phyloP scores from a whole-genome alignment of 2,888 invertebrate genomes.

The Leptopilina myrica region DNA sequence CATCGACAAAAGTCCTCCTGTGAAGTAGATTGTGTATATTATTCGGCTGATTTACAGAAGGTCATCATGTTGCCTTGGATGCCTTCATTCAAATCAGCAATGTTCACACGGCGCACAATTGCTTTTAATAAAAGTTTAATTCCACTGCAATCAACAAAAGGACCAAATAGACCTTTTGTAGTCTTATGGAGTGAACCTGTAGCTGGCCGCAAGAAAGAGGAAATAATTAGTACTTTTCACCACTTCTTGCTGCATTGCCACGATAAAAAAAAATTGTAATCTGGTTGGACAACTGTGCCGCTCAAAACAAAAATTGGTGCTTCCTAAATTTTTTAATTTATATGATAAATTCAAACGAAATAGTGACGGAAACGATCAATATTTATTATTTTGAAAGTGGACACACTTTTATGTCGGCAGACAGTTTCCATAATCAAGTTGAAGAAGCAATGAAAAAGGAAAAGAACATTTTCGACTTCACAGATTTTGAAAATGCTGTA shows the following conservation, averaged over 20 bases:
- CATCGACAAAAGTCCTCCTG: neutral
- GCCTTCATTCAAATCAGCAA: constrained; percentile 12
- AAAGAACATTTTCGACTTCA: constrained; percentile 40
- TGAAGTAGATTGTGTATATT: neutral
- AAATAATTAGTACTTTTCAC: constrained; percentile 25
- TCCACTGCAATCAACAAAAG: constrained; percentile 25
- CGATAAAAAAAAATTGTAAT: constrained; percentile 18
- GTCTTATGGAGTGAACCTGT: constrained; percentile 36
- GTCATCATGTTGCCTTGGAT: constrained; percentile 35
- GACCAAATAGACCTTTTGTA: constrained; percentile 33
- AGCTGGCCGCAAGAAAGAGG: constrained; percentile 41
- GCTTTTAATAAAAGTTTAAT: constrained; percentile 38
- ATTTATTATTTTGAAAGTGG: constrained; percentile 45
- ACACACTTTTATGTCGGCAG: constrained; percentile 35
- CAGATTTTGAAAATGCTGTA: constrained; percentile 41
- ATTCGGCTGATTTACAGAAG: constrained; percentile 33
- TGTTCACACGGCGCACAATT: constrained; percentile 29
- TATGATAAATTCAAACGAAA: constrained; percentile 36
- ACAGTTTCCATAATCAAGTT: constrained; percentile 47
- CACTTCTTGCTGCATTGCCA: constrained; percentile 22
- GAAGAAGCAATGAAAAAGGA: constrained; percentile 45
- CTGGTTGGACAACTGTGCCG: constrained; percentile 43
- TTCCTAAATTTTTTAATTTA: constrained; percentile 36
- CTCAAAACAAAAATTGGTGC: constrained; percentile 42
- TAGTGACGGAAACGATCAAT: constrained; percentile 33